A percentile compares a stretch with the other conserved stretches of the same genome.
These are phyloP conservation scores for Astur gentilis DNA, from an alignment of 2,113 vertebrate genomes.

Conservation along the genomic window DNA sequence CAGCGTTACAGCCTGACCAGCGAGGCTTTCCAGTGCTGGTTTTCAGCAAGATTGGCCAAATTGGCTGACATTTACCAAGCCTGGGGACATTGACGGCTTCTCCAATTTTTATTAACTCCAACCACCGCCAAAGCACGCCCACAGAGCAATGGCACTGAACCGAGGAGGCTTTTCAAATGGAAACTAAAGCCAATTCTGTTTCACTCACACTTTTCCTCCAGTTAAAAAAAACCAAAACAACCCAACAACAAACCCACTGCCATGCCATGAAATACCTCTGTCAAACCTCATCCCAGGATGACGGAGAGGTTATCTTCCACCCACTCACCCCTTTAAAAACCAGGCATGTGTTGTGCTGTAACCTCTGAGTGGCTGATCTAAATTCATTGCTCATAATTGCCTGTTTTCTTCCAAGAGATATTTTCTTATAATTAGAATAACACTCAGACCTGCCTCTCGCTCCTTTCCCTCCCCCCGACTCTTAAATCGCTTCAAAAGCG, in stretches of 20 bases:
- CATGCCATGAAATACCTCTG: not conserved
- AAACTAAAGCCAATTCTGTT: not conserved
- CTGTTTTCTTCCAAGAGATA: conserved; percentile 22
- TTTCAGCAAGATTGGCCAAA: not conserved
- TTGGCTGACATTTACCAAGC: not conserved
- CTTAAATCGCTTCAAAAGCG: not conserved
- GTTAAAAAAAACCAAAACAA: not conserved
- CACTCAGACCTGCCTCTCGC: not conserved
- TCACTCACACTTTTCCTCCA: not conserved
- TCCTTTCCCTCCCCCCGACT: not conserved
- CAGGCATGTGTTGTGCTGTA: not conserved
- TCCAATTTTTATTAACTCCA: not conserved
- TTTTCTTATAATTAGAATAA: conserved; percentile 39
- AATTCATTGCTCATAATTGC: conserved; percentile 6
- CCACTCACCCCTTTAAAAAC: not conserved
- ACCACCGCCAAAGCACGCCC: not conserved
- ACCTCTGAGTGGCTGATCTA: not conserved
- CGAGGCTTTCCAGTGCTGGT: not conserved
- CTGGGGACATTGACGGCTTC: not conserved
- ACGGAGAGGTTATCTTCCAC: not conserved
- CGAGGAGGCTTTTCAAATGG: not conserved
- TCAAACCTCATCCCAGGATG: not conserved
- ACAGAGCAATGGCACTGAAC: not conserved
- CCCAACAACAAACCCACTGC: not conserved
- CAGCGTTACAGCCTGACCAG: not conserved